Evolutionary conservation across 2,797 vertebrate species (phyloP), one percentile per base, ranked within the genome.

Genomic region (Scleropages formosus): DNA sequence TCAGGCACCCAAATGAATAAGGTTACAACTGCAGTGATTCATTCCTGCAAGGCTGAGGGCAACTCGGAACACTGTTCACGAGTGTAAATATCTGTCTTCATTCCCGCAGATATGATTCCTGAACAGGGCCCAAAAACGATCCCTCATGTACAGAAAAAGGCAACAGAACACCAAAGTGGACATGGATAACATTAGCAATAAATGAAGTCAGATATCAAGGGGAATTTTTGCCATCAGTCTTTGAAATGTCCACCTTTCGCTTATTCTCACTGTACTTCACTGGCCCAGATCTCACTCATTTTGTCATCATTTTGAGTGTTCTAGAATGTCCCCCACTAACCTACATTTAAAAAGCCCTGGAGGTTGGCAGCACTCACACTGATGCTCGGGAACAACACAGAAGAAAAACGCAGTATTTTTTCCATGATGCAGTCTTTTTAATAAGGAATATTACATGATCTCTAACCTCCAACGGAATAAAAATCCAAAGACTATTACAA

Each of bases 1-100:
- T 78, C 56, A 78, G 85, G 85, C 81, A 79, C 84, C 88, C 90
- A 86, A 86, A 88, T 85, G 92, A 88, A 82, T 82, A 64, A 75
- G 87, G 83, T 82, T 85, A 88, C 89, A 91, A 92, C 85, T 90
- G 89, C 89, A 88, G 85, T 91, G 91, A 93, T 91, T 90, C 83
- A 91, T 92, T 90, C 83, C 39, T 63, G 46, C 49, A 64, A 65
- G 77, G 78, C 16, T 78, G 83, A 69, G 51, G 83, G 82, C 87
- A 85, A 85, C 82, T 84, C 84, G 86, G 88, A 88, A 83, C 80
- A 61, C 15, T 73, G 77, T 67, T 80, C 67, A 78, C 83, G 81
- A 80, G 77, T 85, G 78, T 81, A 79, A 77, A 80, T 83, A 90
- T 92, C 90, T 87, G 88, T 93, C 90, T 93, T 92, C 89, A 91